phyloP scores from a whole-genome alignment of 2,888 invertebrate species.

The Catocala sponsa region DNA sequence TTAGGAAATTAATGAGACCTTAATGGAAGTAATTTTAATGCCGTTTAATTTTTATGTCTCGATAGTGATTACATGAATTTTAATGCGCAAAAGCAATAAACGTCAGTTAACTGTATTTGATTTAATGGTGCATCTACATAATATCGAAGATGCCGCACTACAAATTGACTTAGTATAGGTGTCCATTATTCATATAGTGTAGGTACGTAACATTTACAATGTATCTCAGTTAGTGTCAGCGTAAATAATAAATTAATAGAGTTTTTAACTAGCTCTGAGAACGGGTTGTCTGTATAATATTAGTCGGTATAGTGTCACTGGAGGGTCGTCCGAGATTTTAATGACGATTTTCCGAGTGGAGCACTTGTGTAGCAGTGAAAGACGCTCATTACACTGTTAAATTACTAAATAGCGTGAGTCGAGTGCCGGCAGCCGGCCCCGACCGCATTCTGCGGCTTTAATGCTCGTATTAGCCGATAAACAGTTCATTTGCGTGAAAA shows the following conservation, averaged over 20 bases:
- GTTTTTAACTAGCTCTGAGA: conserved; percentile 46
- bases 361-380: conserved; percentile 52
- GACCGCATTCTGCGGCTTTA: conserved; percentile 69
- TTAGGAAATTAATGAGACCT: conserved; percentile 83
- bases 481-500: conserved; percentile 75
- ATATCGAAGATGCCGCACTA: conserved; percentile 68
- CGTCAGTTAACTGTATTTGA: conserved; percentile 69
- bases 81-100: conserved; percentile 81
- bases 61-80: conserved; percentile 78
- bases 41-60: conserved; percentile 74
- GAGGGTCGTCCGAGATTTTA: conserved; percentile 39
- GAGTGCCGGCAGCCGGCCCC: conserved; percentile 50
- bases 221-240: conserved; percentile 60
- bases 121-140: conserved; percentile 67
- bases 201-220: conserved; percentile 57
- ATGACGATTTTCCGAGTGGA: conserved; percentile 44
- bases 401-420: conserved; percentile 75
- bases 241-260: conserved; percentile 60
- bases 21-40: conserved; percentile 82
- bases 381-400: conserved; percentile 70
- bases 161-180: conserved; percentile 65
- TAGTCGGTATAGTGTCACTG: conserved; percentile 23
- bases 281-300: conserved; percentile 24
- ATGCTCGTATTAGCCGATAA: conserved; percentile 71
- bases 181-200: conserved; percentile 62